Percentiles rank a stretch among this genome's conserved stretches.
Evolutionary conservation across 2,797 vertebrate genomes (phyloP).

Genomic region (Tokudaia muenninki): DNA sequence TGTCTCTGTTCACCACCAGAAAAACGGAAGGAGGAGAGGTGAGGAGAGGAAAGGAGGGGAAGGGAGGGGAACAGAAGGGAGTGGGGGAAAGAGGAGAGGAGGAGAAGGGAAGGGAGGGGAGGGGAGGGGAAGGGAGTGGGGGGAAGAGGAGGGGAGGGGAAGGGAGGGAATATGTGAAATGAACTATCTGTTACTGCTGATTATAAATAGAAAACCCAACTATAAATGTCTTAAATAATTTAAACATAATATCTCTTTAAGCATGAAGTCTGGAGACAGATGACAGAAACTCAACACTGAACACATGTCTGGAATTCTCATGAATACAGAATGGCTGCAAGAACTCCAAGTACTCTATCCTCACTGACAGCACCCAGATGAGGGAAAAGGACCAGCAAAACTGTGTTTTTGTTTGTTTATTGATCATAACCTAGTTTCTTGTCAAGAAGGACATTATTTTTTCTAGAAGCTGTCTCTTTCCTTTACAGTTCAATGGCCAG

Average conservation of each 20-base stretch:
- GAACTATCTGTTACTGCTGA: background rate
- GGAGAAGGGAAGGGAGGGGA: background rate
- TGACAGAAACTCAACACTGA: background rate
- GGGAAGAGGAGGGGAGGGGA: too few relatives aligned
- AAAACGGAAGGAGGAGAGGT: background rate
- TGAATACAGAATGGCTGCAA: background rate
- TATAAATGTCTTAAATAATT: background rate
- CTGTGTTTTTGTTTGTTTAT: background rate
- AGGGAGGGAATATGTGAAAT: background rate
- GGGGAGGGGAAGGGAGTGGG: background rate
- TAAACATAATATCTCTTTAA: background rate
- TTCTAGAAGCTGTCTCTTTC: background rate
- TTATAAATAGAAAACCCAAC: background rate
- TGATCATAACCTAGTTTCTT: background rate
- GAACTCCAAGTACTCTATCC: background rate
- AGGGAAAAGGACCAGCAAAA: background rate
- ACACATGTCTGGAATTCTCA: background rate
- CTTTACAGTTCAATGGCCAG: background rate
- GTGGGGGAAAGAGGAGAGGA: background rate
- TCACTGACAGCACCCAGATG: background rate
- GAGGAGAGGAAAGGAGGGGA: background rate
- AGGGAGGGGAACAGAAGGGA: too few relatives aligned
- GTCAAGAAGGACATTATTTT: background rate
- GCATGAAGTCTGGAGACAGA: background rate
- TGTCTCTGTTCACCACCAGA: background rate